A percentile compares a stretch with the other conserved stretches of the same genome.
These are phyloP conservation scores for Haliclystus octoradiatus DNA, from an alignment of 30 jellyfish, hydroid and myxozoan species.

Conservation along the genomic window DNA sequence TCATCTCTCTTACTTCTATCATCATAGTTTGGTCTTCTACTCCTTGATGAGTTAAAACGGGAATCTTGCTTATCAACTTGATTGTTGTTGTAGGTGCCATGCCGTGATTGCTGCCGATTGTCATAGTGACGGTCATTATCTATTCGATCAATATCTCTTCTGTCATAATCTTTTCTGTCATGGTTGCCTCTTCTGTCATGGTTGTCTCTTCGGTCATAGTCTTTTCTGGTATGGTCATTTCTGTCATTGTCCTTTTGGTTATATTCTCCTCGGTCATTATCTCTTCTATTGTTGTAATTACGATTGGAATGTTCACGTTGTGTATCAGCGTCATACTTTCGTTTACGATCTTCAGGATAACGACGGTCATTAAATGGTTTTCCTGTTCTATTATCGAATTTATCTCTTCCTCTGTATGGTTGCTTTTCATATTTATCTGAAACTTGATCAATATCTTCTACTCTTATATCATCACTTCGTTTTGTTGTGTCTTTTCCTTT, in stretches of 20 bases:
- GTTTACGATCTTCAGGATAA: not conserved
- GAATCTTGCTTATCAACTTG: not conserved
- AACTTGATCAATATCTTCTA: not conserved
- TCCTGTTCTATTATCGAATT: not conserved
- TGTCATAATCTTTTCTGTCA: slow-evolving; percentile 9
- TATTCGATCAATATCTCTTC: not conserved
- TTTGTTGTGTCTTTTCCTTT: not conserved
- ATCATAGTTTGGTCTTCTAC: not conserved
- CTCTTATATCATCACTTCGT: not conserved
- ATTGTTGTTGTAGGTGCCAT: not conserved
- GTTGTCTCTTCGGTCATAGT: slow-evolving; percentile 9
- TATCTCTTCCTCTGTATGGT: not conserved
- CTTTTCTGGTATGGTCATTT: slow-evolving; percentile 1
- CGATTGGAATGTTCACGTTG: slow-evolving; percentile 1
- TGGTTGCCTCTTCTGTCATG: slow-evolving; percentile 9
- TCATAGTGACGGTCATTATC: not conserved
- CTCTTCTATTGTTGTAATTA: not conserved
- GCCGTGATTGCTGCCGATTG: not conserved
- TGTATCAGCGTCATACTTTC: not conserved
- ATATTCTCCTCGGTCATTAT: slow-evolving; percentile 16
- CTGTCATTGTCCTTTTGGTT: slow-evolving; percentile 4
- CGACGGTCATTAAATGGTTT: not conserved
- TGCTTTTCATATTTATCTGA: slow-evolving; percentile 1
- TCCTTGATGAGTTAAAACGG: not conserved
- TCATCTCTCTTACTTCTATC: not conserved